Evolutionary conservation across 92 coral and sea anemone genomes (phyloP).

Genomic region (Paramuricea clavata): DNA sequence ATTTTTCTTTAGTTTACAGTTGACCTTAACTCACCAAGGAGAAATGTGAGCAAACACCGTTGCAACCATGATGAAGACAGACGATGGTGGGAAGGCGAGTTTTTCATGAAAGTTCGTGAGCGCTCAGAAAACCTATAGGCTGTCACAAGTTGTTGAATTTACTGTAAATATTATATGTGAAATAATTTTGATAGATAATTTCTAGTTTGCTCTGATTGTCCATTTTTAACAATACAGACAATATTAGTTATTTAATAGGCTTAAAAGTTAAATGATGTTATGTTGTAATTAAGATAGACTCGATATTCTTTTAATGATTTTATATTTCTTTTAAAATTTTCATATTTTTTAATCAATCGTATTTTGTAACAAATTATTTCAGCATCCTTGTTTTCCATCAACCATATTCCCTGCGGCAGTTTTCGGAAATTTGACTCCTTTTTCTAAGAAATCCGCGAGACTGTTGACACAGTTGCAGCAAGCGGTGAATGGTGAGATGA

Average conservation of each 20-base stretch:
- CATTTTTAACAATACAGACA: too few relatives aligned
- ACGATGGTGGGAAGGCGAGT: not conserved
- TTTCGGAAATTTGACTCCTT: slow-evolving; percentile 87
- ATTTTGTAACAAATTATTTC: not conserved
- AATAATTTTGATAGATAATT: not conserved
- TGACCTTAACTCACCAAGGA: not conserved
- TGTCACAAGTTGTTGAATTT: not conserved
- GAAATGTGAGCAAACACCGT: not conserved
- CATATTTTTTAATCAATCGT: not conserved
- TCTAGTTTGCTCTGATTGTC: not conserved
- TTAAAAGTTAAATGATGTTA: not conserved
- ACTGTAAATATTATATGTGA: slow-evolving; percentile 1
- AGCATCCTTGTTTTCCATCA: slow-evolving; percentile 85
- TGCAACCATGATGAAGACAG: not conserved
- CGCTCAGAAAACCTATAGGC: too few relatives aligned
- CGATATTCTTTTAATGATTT: not conserved
- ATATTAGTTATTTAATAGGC: not conserved
- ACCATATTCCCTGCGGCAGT: slow-evolving; percentile 79
- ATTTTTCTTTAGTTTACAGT: not conserved
- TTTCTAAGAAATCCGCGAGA: slow-evolving; percentile 90
- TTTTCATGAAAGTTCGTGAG: not conserved
- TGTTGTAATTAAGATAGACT: too few relatives aligned
- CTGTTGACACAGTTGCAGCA: slow-evolving; percentile 86
- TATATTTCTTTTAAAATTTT: not conserved
- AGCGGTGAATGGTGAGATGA: slow-evolving; percentile 89